Evolutionary conservation across 2,113 vertebrate genomes (phyloP), one percentile per base, ranked within the genome.

Genomic region (Garra rufa): DNA sequence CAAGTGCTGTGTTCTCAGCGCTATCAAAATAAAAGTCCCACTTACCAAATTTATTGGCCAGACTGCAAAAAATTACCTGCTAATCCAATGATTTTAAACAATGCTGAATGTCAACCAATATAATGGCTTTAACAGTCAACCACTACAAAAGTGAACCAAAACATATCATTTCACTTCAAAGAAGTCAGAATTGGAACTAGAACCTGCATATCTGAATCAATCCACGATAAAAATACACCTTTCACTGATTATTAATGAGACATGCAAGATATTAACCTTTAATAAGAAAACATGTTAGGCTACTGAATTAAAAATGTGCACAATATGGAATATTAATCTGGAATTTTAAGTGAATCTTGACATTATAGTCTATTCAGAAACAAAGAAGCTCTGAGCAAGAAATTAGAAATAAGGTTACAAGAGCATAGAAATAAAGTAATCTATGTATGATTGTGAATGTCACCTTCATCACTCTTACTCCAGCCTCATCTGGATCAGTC

Each of bases 391-490:
- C 71, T 50, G 13, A 48, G 2, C 44, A 46, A 55, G 19, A 59
- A 77, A 77, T 59, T 7, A 57, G 4, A 38, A 50, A 10, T 3
- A 26, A 44, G 52, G n/a, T 19, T 10, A 26, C 7, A 57, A 57
- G 26, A 52, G 1, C 17, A 8, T 19, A 28, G 13, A 63, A 63
- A 11, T 79, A 19, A 79, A 78, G 26, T 0, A 75, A 75, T n/a
- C 59, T 28, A 59, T 61, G 11, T 79, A 24, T 61, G 21, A 79
- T 79, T 67, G 65, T 28, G 28, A 30, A 80, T 48, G 77, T 28
- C 77, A 65, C 57, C 43, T 30, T 63, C 76, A 79, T 80, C 59
- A n/a, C 59, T 80, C 77, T 46, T 65, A 63, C 24, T 79, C 26
- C 43, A 34, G 43, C 59, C 43, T 67, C 61, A 80, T 81, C 63